Percentiles rank a stretch among this genome's conserved stretches.
Conservation (phyloP, 2,888 invertebrate species). For the Aromia moschata region DNA sequence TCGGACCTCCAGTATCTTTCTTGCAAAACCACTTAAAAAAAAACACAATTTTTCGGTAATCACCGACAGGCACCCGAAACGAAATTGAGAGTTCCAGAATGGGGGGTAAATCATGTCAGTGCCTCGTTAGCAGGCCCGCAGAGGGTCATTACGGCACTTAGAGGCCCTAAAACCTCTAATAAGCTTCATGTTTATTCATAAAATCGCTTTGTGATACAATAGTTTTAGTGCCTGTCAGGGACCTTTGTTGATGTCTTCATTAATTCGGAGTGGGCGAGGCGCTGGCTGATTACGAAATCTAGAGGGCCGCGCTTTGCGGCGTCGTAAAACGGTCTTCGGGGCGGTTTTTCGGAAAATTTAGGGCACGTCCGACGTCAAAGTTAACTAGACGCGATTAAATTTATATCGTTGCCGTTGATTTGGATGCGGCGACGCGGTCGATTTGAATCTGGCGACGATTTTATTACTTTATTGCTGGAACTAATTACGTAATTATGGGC, state of each 20-base stretch:
- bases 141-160: constrained; percentile 43
- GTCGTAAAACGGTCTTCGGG: constrained; percentile 27
- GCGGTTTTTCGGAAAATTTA: constrained; percentile 30
- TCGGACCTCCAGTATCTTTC: too few relatives aligned
- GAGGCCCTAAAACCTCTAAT: constrained; percentile 39
- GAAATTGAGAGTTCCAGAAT: constrained; percentile 21
- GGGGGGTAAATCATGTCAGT: constrained; percentile 43
- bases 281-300: constrained; percentile 45
- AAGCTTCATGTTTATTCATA: constrained; percentile 51
- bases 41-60: constrained; percentile 14
- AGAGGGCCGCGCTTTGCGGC: constrained; percentile 33
- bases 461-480: constrained; percentile 37
- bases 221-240: constrained; percentile 45
- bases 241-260: constrained; percentile 48
- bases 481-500: constrained; percentile 38
- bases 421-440: constrained; percentile 28
- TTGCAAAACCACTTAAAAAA: too few relatives aligned
- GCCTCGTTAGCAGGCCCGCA: constrained; percentile 39
- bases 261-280: constrained; percentile 48
- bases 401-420: constrained; percentile 28
- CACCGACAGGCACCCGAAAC: constrained; percentile 15
- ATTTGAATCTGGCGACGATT: constrained; percentile 31
- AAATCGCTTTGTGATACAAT: constrained; percentile 46
- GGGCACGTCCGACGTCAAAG: constrained; percentile 23
- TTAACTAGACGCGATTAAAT: constrained; percentile 26